Base-by-base conservation (phyloP, 2,113 vertebrate species). In the Chionomys nivalis region DNA sequence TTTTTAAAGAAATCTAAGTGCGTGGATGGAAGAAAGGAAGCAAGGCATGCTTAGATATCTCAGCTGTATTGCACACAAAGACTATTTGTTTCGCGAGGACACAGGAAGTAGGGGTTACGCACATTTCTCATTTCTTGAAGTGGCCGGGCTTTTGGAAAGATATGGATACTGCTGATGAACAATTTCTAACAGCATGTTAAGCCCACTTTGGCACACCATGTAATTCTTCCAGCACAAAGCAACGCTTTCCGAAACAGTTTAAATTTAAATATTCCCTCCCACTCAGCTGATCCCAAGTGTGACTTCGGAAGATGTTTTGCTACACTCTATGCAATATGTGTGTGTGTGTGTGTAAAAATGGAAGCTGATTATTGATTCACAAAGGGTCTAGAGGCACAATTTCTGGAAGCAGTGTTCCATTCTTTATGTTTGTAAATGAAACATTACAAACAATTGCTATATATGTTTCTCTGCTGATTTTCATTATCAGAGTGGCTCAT, bases 381-480 rank as follows among this genome's bases (percentile, higher is more conserved):
- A 88, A 92, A 92, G 65, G 52, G 44, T 39, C 47, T 96, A 73
- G 12, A 17, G 24, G 47, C 47, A 95, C 39, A 7, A 94, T 72
- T 96, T 96, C 33, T 73, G 82, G 89, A 94, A 93, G 33, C 14
- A 95, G 63, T 63, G 23, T 76, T 68, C 16, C 39, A 58, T 52
- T 92, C 39, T 90, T 95, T 75, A 89, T 94, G 93, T 75, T 28
- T 87, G 28, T 70, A 92, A 91, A 55, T 89, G 13, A 31, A 92
- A 49, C 12, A 49, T 49, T 49, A 49, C 49, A 49, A 49, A 70
- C 89, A 68, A 36, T 66, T 49, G 14, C 31, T 79, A 24, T 90
- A 61, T 77, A 31, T 44, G 5, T 78, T 92, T 82, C 61, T 89
- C 87, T 73, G 63, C 31, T 4, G 78, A 49, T 79, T 58, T 44